Conservation (phyloP, 2,113 vertebrate species). For the Morone chrysops region DNA sequence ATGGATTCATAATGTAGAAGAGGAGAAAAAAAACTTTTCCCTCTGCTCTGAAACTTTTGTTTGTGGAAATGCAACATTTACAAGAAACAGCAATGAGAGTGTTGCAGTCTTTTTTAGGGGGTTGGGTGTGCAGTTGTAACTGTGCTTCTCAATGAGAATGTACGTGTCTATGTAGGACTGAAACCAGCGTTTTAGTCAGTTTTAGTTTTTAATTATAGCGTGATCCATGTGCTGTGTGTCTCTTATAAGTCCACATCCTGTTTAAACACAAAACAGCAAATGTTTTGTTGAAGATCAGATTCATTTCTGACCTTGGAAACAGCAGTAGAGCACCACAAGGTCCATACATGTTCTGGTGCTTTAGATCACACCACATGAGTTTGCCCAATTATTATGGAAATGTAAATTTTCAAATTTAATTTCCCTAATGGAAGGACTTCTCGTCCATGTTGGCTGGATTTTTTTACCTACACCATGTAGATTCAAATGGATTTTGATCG, state of each 20-base stretch:
- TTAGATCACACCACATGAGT: neutral
- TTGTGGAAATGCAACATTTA: slow-evolving; percentile 44
- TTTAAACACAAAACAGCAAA: too few relatives aligned
- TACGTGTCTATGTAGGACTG: neutral
- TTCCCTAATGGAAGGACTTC: too few relatives aligned
- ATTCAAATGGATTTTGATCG: too few relatives aligned
- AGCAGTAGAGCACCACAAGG: neutral
- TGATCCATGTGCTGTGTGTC: too few relatives aligned
- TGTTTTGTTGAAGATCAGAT: neutral
- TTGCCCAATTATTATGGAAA: too few relatives aligned
- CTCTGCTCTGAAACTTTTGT: neutral
- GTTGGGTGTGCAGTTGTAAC: neutral
- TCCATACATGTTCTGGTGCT: neutral
- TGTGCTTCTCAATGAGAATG: neutral
- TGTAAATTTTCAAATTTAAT: too few relatives aligned
- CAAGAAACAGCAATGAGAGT: neutral
- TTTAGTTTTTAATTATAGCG: neutral
- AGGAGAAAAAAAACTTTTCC: neutral
- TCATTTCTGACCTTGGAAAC: neutral
- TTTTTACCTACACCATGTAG: too few relatives aligned
- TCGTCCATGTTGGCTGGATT: too few relatives aligned
- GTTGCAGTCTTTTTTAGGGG: neutral
- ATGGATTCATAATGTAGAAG: slow-evolving; percentile 15
- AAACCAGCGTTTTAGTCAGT: too few relatives aligned
- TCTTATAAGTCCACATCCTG: neutral